Evolutionary conservation across 2,797 vertebrate genomes (phyloP), one percentile per base, ranked within the genome.

Genomic region (Alca torda): DNA sequence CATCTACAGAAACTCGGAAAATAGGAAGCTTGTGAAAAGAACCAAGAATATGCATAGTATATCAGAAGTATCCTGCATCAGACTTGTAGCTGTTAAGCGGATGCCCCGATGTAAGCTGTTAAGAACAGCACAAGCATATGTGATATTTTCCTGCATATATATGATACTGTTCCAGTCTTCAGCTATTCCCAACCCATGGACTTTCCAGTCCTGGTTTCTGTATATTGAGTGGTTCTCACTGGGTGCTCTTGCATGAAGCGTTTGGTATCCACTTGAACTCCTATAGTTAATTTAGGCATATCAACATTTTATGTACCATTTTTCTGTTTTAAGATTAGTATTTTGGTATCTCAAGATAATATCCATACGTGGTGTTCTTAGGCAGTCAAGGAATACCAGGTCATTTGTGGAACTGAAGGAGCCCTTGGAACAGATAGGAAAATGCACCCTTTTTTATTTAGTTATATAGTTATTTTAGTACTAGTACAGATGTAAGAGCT

Each of bases 151-250:
- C 30, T 73, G 30, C n/a, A 3, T 31, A 7, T 39, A 3, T 10
- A 7, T 1, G 3, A 9, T 53, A 4, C 13, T 59, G 3, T 43
- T 88, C 21, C 35, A 18, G 4, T 43, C 2, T 0, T 69, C 60
- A 82, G 51, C 26, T 57, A 0, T 79, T 80, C 33, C 65, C 0
- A 2, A 8, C 9, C 13, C 20, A 4, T 37, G 37, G 30, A 26
- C 59, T 89, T 95, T 25, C 33, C 50, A 30, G 14, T 84, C 28
- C 43, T 33, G 6, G 3, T 72, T 80, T 89, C 57, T 70, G 2
- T 65, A 13, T 65, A 7, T 12, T 51, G 59, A 51, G 33, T 53
- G 19, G 30, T 73, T 26, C 19, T 93, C 70, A 48, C 9, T 77
- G 7, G n/a, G 17, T 67, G 59, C 45, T 70, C 45, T 78, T 39